Percentiles rank a stretch among this genome's conserved stretches.
These are phyloP conservation scores for Anarhynchus alexandrinus DNA, from an alignment of 2,113 vertebrate genomes.

Conservation along the genomic window DNA sequence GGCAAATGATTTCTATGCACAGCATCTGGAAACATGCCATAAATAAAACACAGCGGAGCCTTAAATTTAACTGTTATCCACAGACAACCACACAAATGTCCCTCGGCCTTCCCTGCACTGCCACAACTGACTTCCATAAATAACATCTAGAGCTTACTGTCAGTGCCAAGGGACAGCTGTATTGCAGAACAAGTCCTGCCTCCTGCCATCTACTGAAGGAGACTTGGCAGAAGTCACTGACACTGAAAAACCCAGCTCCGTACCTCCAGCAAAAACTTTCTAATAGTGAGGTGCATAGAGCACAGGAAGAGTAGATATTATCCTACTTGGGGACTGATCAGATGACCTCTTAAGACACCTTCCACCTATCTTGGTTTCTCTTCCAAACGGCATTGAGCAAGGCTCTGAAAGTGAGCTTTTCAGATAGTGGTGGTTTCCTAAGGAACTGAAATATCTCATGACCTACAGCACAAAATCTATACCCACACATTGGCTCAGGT, in stretches of 20 bases:
- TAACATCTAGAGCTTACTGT: neutral
- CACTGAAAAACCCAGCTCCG: neutral
- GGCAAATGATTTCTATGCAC: conserved; percentile 37
- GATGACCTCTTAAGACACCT: neutral
- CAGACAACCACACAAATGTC: neutral
- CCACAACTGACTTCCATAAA: neutral
- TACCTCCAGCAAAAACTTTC: neutral
- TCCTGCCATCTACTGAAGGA: neutral
- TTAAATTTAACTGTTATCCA: neutral
- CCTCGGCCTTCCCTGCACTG: neutral
- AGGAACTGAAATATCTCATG: neutral
- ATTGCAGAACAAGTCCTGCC: neutral
- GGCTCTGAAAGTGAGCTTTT: neutral
- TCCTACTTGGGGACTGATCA: neutral
- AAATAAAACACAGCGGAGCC: conserved; percentile 2
- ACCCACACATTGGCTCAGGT: neutral
- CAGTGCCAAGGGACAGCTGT: neutral
- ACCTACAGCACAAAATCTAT: neutral
- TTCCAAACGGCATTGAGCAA: neutral
- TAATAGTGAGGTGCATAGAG: neutral
- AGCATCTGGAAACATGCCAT: conserved; percentile 1
- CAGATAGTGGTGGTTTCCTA: rapidly evolving
- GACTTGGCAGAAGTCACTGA: neutral
- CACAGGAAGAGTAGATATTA: neutral
- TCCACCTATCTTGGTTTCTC: neutral